These are phyloP conservation scores for Drosophila nigricruria DNA, from an alignment of 2,888 invertebrate species.

Conservation along the genomic window DNA sequence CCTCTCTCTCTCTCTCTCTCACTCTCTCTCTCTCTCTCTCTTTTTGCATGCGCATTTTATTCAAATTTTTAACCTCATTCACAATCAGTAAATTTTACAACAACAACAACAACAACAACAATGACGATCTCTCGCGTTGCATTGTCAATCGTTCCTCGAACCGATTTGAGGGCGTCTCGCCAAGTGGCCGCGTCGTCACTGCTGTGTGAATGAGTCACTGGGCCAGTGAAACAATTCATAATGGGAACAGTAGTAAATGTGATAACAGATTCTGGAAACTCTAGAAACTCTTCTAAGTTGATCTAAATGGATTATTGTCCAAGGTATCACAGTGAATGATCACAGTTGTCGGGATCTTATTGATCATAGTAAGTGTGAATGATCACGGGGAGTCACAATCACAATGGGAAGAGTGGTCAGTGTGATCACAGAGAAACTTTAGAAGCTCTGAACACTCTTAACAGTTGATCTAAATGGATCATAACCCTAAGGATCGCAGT, in stretches of 20 bases:
- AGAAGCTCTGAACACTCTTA: not conserved
- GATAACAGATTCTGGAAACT: not conserved
- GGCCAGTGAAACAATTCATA: not conserved
- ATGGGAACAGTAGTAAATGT: not conserved
- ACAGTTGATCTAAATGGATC: not conserved
- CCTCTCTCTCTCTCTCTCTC: not conserved
- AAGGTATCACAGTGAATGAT: not conserved
- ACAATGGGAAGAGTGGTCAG: not conserved
- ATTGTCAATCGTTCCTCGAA: slow-evolving; percentile 64
- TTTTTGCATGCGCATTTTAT: slow-evolving; percentile 77
- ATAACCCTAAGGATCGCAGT: not conserved
- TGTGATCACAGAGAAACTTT: not conserved
- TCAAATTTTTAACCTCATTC: slow-evolving; percentile 74
- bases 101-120: slow-evolving; percentile 15
- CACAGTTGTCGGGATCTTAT: no score
- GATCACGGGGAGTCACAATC: slow-evolving; percentile 2
- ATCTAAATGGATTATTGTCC: not conserved
- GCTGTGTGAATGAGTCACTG: slow-evolving; percentile 37
- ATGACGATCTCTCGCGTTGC: slow-evolving; percentile 16
- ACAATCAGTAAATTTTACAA: slow-evolving; percentile 60
- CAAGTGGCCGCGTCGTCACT: slow-evolving; percentile 7
- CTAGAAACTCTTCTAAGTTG: not conserved
- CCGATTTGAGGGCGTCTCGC: slow-evolving; percentile 34
- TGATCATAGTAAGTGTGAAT: no score
- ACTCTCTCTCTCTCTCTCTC: slow-evolving; percentile 5